Evolutionary conservation across 2,113 vertebrate species (phyloP), one percentile per base, ranked within the genome.

Genomic region (Symphodus melops): DNA sequence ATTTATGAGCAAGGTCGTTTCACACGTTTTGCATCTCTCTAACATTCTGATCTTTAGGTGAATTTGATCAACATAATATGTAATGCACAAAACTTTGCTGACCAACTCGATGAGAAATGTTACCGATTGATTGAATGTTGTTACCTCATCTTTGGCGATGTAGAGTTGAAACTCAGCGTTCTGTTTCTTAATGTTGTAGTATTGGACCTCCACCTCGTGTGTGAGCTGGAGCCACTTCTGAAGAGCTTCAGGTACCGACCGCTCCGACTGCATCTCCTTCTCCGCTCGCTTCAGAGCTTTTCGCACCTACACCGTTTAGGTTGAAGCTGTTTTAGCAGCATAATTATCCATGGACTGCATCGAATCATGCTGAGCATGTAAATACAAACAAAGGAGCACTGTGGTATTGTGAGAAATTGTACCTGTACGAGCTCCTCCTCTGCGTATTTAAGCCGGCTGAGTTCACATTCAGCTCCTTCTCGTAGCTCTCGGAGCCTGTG

Each of bases 181-280:
- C 76, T 99, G 98, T n/a, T 98, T 97, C 94, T 99, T 99, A 86
- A 99, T 98, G 87, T 98, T 99, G 92, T 99, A 99, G 93, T 99
- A 99, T 0, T 99, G 98, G 4, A 99, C 97, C 92, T 99, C 98
- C 59, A 99, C 97, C 92, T 99, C 98, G 2, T 99, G 97, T 1
- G 98, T 99, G 84, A 99, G 93, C 90, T 99, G 98, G 23, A 99
- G 97, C 98, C 98, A 99, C 90, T 97, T 99, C 86, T 99, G 98
- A 56, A 99, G 94, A 5, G 97, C 96, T 84, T 99, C 98, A 4
- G 98, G 97, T 83, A 99, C 95, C 74, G 97, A 98, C 91, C 96
- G 97, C 76, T 95, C 97, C 23, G 96, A 95, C 89, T 96, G 94
- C 83, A 98, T 91, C 88, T 99, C 97, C 84, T 99, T 99, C 90